Evolutionary conservation across 2,113 vertebrate species (phyloP).

Genomic region (Crotalus viridis): DNA sequence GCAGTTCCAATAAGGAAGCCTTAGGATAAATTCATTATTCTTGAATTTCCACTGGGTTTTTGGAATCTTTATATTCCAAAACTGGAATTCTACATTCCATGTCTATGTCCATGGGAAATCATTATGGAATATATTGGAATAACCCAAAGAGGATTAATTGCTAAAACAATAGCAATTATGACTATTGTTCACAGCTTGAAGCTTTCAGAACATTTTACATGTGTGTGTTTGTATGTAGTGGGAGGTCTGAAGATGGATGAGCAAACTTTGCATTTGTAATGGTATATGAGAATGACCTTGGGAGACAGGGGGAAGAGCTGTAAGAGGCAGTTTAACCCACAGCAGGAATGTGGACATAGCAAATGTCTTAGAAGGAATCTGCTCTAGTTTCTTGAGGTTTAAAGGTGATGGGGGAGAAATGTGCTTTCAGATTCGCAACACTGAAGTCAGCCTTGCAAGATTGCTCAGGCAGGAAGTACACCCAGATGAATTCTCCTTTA

Average conservation of each 20-base stretch:
- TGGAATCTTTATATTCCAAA: neutral
- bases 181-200: conserved; percentile 25
- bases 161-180: conserved; percentile 3
- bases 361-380: neutral
- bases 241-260: conserved; percentile 27
- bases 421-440: neutral
- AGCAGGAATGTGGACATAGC: neutral
- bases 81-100: neutral
- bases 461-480: neutral
- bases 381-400: neutral
- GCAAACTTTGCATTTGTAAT: neutral
- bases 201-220: conserved; percentile 37
- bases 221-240: conserved; percentile 12
- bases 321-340: neutral
- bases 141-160: conserved; percentile 17
- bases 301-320: neutral
- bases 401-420: neutral
- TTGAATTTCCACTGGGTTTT: neutral
- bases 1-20: no score
- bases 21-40: neutral
- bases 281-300: neutral
- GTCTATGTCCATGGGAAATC: neutral
- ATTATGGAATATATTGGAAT: neutral
- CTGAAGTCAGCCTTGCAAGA: neutral
- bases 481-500: neutral